phyloP scores from a whole-genome alignment of 2,888 invertebrate genomes.

The Neoaliturus tenellus region DNA sequence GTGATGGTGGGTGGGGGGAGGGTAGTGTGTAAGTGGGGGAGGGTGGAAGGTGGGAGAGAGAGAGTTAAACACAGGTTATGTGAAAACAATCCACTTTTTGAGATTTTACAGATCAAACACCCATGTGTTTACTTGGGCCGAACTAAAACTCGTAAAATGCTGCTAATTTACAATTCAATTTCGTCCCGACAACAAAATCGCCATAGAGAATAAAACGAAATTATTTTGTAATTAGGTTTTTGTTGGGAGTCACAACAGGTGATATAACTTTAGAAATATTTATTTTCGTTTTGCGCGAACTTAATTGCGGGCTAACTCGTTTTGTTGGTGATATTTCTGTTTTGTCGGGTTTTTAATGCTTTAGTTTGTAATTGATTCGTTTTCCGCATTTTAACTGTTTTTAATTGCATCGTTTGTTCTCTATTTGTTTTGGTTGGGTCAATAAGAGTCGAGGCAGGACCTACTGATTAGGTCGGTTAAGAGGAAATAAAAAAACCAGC shows the following conservation, averaged over 20 bases:
- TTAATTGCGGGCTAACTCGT: not conserved
- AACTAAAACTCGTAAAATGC: conserved; percentile 47
- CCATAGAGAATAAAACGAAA: conserved; percentile 25
- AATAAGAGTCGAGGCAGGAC: not conserved
- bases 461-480: not conserved
- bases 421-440: not conserved
- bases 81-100: conserved; percentile 46
- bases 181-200: conserved; percentile 5
- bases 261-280: conserved; percentile 33
- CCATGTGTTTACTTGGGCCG: not conserved
- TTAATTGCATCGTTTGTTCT: not conserved
- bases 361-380: conserved; percentile 16
- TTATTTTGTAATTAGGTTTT: conserved; percentile 47
- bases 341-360: conserved; percentile 6
- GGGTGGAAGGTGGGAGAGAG: not conserved
- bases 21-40: not conserved
- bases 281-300: conserved; percentile 21
- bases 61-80: conserved; percentile 31
- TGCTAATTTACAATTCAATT: conserved; percentile 45
- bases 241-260: conserved; percentile 34
- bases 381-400: conserved; percentile 7
- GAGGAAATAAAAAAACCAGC: not conserved
- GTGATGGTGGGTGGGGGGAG: not conserved
- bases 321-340: not conserved
- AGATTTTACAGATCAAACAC: conserved; percentile 38